Base-by-base conservation (phyloP, 2,797 vertebrate genomes). In the Poecilia gillii region DNA sequence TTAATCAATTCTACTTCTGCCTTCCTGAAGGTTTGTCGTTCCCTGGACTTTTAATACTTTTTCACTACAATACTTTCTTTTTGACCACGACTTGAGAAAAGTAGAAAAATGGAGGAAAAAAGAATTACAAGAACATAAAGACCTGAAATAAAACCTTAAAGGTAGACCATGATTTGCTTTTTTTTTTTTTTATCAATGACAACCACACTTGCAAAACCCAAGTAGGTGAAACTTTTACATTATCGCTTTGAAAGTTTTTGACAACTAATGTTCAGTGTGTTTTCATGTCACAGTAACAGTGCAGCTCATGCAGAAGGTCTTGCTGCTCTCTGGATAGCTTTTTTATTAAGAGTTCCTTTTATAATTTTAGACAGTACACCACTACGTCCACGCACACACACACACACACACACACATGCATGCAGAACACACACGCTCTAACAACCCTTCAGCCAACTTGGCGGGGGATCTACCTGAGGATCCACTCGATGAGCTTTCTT, bases 401-500 rank as follows among this genome's bases (percentile, higher is more conserved):
- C 64, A 46, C 47, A 25, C n/a, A 28, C 66, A 79, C 18, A 71
- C 76, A 79, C 33, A 39, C 31, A 81, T 16, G 43, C 57, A 79
- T 18, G 49, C 51, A 45, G 43, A 31, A 77, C 78, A 86, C 25
- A 78, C 43, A 82, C 18, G 74, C 86, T 73, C 33, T 53, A 70
- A 84, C 73, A 80, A 80, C 49, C 39, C 55, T 53, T 81, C 45
- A 70, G 73, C 33, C 41, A 59, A 74, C 59, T 80, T 68, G 20
- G 80, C 75, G 62, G 57, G 57, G 75, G 78, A 79, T 90, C 72
- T 84, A 87, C 74, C 84, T 76, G 76, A 86, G 85, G 81, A 91
- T 90, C 85, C 88, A 85, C 84, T 92, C 83, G 87, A 81, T 88
- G 86, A 91, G 85, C 84, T 90, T 92, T 93, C 90, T 90, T 82